Conservation (phyloP, 2,797 vertebrate species). For the Adelosebastes latens region DNA sequence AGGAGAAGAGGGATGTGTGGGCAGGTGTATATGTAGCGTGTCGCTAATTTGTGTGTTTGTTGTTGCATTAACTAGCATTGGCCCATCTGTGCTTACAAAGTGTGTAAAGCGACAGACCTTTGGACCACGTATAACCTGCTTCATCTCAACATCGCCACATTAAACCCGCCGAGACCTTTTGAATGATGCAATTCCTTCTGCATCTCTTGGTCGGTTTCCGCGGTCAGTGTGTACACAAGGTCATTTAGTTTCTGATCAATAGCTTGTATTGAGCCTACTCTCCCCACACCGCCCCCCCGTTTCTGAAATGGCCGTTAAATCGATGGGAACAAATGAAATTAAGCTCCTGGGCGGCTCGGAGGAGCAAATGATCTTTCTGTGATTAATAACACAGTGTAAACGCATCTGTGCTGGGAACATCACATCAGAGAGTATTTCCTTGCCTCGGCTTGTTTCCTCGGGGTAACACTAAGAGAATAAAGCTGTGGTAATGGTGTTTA, state of each 20-base stretch:
- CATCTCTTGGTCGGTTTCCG: conserved; percentile 35
- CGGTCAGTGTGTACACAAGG: conserved; percentile 76
- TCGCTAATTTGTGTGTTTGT: conserved; percentile 20
- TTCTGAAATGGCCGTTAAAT: conserved; percentile 81
- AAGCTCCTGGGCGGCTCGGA: conserved; percentile 76
- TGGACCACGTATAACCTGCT: conserved; percentile 2
- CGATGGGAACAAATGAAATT: conserved; percentile 83
- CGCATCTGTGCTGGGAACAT: conserved; percentile 62
- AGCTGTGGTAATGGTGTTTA: conserved; percentile 65
- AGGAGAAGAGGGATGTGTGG: conserved; percentile 31
- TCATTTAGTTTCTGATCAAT: conserved; percentile 80
- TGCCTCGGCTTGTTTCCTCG: conserved; percentile 57
- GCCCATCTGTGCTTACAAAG: conserved; percentile 45
- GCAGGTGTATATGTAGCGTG: conserved; percentile 25
- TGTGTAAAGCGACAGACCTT: conserved; percentile 25
- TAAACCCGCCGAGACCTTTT: conserved; percentile 36
- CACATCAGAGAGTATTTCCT: conserved; percentile 69
- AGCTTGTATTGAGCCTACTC: conserved; percentile 71
- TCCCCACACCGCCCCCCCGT: conserved; percentile 41
- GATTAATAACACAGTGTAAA: conserved; percentile 81
- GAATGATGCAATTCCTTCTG: conserved; percentile 47
- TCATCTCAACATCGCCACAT: background rate
- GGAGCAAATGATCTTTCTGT: conserved; percentile 79
- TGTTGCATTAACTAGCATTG: conserved; percentile 2
- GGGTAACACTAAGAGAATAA: conserved; percentile 64